phyloP scores from a whole-genome alignment of 2,113 vertebrate species.

The human region GRCh38 chr12:67056001-67056500 shows the following conservation, averaged over 20 bases:
- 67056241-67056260: background rate
- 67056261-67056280: background rate
- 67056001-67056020: background rate
- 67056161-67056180: background rate
- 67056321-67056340: background rate
- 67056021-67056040: background rate
- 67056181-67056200: background rate
- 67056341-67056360: background rate
- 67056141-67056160: background rate
- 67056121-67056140: background rate
- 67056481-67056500: background rate
- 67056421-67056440: background rate
- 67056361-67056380: background rate
- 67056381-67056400: background rate
- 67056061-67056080: background rate
- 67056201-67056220: background rate
- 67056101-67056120: background rate
- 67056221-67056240: background rate
- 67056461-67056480: background rate
- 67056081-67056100: too few species aligned
- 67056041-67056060: background rate
- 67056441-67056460: background rate
- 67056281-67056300: background rate
- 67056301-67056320: background rate
- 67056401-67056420: background rate